Evolutionary conservation across 1,140 invertebrate species (phyloP).

Genomic region (Pentalonia nigronervosa): DNA sequence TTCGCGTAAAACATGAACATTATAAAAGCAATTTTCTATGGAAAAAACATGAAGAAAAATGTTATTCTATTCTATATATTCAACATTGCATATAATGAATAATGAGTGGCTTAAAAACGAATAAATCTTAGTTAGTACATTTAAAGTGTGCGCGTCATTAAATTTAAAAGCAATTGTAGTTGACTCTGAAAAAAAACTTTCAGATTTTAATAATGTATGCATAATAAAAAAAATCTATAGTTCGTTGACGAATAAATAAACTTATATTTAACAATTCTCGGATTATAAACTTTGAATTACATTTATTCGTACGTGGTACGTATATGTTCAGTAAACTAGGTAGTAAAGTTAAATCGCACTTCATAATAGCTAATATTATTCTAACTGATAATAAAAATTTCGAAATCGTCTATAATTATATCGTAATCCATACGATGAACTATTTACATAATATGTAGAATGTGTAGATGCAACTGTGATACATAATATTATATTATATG

Average conservation of each 20-base stretch:
- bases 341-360: neutral
- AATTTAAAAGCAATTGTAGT: slow-evolving; percentile 51
- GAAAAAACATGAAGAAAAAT: slow-evolving; percentile 36
- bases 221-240: slow-evolving; percentile 11
- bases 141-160: slow-evolving; percentile 48
- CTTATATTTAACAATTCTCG: neutral
- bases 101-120: slow-evolving; percentile 33
- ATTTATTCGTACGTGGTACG: neutral
- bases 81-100: slow-evolving; percentile 46
- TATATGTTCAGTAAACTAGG: neutral
- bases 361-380: slow-evolving; percentile 7
- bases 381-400: neutral
- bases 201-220: slow-evolving; percentile 18
- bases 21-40: slow-evolving; percentile 43
- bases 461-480: neutral
- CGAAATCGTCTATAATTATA: neutral
- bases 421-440: neutral
- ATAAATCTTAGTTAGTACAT: slow-evolving; percentile 47
- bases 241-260: slow-evolving; percentile 31
- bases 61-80: slow-evolving; percentile 26
- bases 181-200: slow-evolving; percentile 9
- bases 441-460: neutral
- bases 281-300: slow-evolving; percentile 1
- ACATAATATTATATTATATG: neutral
- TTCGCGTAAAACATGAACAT: slow-evolving; percentile 1